phyloP scores from a whole-genome alignment of 2,797 vertebrate genomes.

The Anniella stebbinsi region DNA sequence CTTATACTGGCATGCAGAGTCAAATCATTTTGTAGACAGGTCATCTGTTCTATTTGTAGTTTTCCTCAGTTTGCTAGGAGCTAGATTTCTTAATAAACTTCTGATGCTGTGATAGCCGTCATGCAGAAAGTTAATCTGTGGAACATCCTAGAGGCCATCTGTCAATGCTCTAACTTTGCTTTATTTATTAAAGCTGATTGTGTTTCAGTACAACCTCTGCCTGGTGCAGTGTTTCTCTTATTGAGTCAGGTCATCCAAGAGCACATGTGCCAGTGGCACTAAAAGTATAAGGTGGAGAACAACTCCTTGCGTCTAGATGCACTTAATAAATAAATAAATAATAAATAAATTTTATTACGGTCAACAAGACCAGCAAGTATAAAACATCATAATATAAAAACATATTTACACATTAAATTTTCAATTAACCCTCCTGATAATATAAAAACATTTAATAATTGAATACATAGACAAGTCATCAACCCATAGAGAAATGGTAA shows the following conservation, averaged over 20 bases:
- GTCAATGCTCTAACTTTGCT: not conserved
- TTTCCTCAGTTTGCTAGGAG: not conserved
- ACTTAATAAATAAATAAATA: too few species aligned
- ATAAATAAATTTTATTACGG: too few species aligned
- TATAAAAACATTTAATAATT: too few species aligned
- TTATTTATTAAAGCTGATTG: slow-evolving; percentile 17
- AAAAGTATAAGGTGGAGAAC: slow-evolving; percentile 33
- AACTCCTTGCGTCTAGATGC: not conserved
- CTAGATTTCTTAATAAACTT: not conserved
- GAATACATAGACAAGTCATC: too few species aligned
- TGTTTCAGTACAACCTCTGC: slow-evolving; percentile 1
- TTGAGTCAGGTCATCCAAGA: slow-evolving; percentile 45
- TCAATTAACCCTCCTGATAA: too few species aligned
- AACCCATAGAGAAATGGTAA: too few species aligned
- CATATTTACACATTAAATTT: too few species aligned
- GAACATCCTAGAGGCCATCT: not conserved
- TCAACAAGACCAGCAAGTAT: too few species aligned
- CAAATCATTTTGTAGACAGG: not conserved
- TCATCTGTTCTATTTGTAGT: not conserved
- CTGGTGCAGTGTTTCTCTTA: slow-evolving; percentile 33
- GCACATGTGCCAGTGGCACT: slow-evolving; percentile 37
- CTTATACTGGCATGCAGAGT: not conserved
- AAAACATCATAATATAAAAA: too few species aligned
- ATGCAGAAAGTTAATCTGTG: not conserved
- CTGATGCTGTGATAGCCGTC: not conserved